Percentiles rank a stretch among this genome's conserved stretches.
Evolutionary conservation across 2,113 vertebrate species (phyloP).

Genomic region (Sinosuthora webbiana): DNA sequence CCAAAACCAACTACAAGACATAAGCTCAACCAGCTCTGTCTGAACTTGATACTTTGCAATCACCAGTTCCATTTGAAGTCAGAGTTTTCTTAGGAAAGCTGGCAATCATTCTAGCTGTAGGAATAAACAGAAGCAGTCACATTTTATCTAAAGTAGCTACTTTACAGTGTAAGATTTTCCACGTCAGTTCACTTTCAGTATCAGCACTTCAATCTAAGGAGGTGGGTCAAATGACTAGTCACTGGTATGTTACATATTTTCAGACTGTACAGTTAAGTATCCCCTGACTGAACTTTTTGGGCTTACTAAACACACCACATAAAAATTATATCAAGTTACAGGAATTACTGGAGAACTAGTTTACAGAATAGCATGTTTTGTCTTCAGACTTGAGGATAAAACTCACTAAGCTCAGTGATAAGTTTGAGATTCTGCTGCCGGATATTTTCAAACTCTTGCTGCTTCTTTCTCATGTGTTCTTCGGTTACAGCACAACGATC

Average conservation of each 20-base stretch:
- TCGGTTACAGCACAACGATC: conserved; percentile 85
- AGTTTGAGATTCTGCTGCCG: conserved; percentile 84
- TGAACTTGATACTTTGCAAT: neutral
- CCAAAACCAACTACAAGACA: neutral
- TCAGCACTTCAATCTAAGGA: conserved; percentile 2
- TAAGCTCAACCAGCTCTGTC: neutral
- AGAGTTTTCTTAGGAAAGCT: neutral
- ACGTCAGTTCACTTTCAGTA: neutral
- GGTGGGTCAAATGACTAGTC: neutral
- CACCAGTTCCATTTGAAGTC: neutral
- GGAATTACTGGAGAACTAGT: neutral
- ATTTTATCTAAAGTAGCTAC: conserved; percentile 1
- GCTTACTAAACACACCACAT: neutral
- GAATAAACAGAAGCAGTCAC: conserved; percentile 7
- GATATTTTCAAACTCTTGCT: conserved; percentile 83
- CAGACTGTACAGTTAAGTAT: neutral
- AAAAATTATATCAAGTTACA: neutral
- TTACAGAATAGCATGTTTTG: neutral
- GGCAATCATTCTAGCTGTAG: neutral
- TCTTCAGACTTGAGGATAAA: neutral
- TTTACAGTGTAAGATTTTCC: neutral
- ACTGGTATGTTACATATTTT: neutral
- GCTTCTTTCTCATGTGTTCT: conserved; percentile 84
- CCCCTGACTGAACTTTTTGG: neutral
- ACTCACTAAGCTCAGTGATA: conserved; percentile 88